These are phyloP conservation scores for Cynopterus sphinx DNA, from an alignment of 2,797 vertebrate genomes.

Conservation along the genomic window DNA sequence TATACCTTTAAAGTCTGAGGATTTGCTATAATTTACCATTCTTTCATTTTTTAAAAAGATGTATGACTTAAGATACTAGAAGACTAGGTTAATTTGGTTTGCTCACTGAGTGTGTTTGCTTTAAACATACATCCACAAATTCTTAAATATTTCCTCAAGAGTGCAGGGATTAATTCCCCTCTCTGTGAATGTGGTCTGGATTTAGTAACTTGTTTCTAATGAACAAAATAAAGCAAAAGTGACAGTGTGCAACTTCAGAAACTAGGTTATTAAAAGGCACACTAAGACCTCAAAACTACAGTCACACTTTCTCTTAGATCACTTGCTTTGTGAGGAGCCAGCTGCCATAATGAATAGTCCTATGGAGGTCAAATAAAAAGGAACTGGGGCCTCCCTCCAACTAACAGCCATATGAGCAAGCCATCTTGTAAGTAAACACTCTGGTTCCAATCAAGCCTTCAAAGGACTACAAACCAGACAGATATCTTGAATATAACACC, in stretches of 20 bases:
- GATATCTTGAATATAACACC: not conserved
- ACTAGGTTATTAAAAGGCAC: constrained; percentile 5
- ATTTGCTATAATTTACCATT: not conserved
- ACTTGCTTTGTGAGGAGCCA: not conserved
- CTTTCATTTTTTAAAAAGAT: constrained; percentile 5
- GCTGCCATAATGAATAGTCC: not conserved
- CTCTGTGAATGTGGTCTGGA: not conserved
- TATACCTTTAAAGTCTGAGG: not conserved
- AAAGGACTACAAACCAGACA: not conserved
- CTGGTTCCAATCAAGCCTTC: not conserved
- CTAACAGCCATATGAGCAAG: not conserved
- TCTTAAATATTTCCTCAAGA: constrained; percentile 3
- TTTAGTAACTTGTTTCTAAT: not conserved
- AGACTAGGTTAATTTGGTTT: constrained; percentile 9
- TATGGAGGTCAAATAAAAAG: not conserved
- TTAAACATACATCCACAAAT: not conserved
- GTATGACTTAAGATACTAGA: not conserved
- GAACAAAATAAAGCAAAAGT: constrained; percentile 10
- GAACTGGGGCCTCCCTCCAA: not conserved
- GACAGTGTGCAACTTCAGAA: not conserved
- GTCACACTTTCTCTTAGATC: not conserved
- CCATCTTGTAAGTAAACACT: not conserved
- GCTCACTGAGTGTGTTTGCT: not conserved
- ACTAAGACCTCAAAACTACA: not conserved
- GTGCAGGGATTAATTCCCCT: not conserved